Evolutionary conservation across 2,888 invertebrate genomes (phyloP).

Genomic region (Oasisia sp.): DNA sequence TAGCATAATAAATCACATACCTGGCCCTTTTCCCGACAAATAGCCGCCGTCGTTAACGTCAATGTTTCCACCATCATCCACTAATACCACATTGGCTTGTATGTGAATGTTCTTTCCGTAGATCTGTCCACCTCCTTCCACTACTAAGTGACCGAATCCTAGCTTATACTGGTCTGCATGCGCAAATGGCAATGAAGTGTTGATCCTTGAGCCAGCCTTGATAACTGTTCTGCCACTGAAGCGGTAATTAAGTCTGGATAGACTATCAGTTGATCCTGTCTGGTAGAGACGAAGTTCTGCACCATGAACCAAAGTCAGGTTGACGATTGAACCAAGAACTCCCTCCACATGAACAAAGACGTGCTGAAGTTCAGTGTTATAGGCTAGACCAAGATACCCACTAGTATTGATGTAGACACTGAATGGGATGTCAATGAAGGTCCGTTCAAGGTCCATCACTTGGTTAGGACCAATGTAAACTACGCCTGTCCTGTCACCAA

Average conservation of each 20-base stretch:
- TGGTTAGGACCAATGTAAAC: conserved; percentile 54
- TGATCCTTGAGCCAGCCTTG: conserved; percentile 49
- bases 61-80: conserved; percentile 54
- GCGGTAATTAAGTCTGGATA: conserved; percentile 42
- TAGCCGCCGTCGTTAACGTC: conserved; percentile 53
- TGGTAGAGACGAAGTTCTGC: conserved; percentile 48
- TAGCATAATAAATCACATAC: conserved; percentile 32
- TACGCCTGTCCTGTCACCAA: conserved; percentile 51
- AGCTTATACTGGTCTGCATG: conserved; percentile 46
- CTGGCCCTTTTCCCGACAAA: conserved; percentile 44
- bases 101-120: conserved; percentile 48
- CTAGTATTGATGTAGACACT: conserved; percentile 50
- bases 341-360: conserved; percentile 53
- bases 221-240: conserved; percentile 49
- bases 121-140: conserved; percentile 53
- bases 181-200: conserved; percentile 48
- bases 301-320: conserved; percentile 50
- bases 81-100: conserved; percentile 44
- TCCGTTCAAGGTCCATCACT: conserved; percentile 48
- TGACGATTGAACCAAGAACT: conserved; percentile 49
- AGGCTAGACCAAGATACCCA: conserved; percentile 54
- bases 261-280: conserved; percentile 49
- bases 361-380: conserved; percentile 48
- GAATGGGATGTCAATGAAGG: conserved; percentile 52
- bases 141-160: conserved; percentile 43